Evolutionary conservation across 92 coral and sea anemone species (phyloP).

Genomic region (Ricordea florida): DNA sequence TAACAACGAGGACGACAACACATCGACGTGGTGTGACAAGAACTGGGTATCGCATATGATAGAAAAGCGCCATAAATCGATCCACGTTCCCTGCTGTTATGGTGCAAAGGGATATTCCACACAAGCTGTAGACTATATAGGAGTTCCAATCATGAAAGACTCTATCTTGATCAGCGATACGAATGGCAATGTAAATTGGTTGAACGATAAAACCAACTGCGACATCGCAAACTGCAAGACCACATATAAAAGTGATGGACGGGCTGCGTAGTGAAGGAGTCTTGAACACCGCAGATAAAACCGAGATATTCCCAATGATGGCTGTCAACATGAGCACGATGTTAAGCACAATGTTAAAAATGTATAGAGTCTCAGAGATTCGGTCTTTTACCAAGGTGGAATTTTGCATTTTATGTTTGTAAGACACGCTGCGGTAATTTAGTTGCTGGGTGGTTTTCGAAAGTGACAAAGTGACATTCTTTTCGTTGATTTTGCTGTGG

Average conservation of each 20-base stretch:
- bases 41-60: neutral
- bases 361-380: too few species aligned
- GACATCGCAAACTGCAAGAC: neutral
- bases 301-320: neutral
- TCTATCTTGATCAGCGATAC: neutral
- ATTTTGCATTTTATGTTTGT: too few species aligned
- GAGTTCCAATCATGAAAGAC: neutral
- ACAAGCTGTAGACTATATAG: neutral
- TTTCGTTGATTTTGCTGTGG: too few species aligned
- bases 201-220: neutral
- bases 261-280: neutral
- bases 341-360: neutral
- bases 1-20: too few species aligned
- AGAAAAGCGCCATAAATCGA: neutral
- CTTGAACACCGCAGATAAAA: neutral
- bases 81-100: neutral
- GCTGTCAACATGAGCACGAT: neutral
- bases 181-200: neutral
- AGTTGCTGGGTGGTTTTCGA: too few species aligned
- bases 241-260: neutral
- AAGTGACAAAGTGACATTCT: too few species aligned
- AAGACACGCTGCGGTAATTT: too few species aligned
- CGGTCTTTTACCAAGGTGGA: too few species aligned
- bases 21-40: neutral
- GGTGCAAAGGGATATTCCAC: neutral